Conservation (phyloP, 2,888 invertebrate genomes). For the Stenodema calcarata region DNA sequence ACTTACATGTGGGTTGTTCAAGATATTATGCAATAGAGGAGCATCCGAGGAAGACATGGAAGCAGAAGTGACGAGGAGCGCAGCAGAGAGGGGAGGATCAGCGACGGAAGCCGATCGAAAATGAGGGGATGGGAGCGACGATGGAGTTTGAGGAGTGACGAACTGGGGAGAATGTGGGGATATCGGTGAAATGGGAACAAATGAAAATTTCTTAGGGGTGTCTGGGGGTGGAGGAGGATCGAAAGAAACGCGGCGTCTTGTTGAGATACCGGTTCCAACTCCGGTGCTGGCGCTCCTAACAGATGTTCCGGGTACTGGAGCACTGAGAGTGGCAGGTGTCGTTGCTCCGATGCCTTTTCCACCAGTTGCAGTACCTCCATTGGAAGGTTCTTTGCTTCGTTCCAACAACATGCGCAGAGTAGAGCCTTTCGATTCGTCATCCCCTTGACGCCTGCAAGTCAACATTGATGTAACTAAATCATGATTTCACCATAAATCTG, state of each 20-base stretch:
- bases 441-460: conserved; percentile 61
- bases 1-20: conserved; percentile 26
- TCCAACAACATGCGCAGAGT: conserved; percentile 76
- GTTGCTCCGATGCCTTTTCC: not conserved
- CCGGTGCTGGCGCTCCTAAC: conserved; percentile 59
- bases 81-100: not conserved
- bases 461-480: not conserved
- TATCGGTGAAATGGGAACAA: conserved; percentile 80
- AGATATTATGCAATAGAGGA: conserved; percentile 28
- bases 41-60: conserved; percentile 9
- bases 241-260: conserved; percentile 27
- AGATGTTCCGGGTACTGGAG: not conserved
- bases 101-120: conserved; percentile 17
- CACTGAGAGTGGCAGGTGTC: not conserved
- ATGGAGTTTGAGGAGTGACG: conserved; percentile 35
- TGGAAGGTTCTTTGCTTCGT: conserved; percentile 65
- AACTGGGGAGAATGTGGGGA: conserved; percentile 49
- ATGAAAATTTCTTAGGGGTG: conserved; percentile 81
- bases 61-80: not conserved
- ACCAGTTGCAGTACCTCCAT: not conserved
- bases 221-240: conserved; percentile 32
- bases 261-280: conserved; percentile 71
- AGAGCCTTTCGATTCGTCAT: conserved; percentile 65
- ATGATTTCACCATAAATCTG: too few relatives aligned
- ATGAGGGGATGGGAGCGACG: conserved; percentile 32